Evolutionary conservation across 2,888 invertebrate species (phyloP).

Genomic region (Dascillus cervinus): DNA sequence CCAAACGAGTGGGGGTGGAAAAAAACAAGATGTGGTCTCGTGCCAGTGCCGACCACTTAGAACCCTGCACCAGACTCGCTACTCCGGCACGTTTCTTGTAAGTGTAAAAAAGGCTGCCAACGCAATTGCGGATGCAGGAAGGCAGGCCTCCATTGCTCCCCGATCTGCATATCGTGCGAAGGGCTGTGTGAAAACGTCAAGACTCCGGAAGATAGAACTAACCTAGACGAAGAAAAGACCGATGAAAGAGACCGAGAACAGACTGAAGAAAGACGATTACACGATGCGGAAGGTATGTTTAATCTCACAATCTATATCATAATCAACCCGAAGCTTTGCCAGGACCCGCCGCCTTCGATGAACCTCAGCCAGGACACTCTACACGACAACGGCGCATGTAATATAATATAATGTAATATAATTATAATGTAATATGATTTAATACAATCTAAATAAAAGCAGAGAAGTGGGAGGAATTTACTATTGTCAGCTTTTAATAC

Average conservation of each 20-base stretch:
- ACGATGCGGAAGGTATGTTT: constrained; percentile 4
- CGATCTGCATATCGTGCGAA: constrained; percentile 6
- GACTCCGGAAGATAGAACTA: constrained; percentile 6
- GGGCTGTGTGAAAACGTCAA: constrained; percentile 7
- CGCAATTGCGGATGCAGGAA: constrained; percentile 1
- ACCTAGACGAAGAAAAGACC: constrained; percentile 1
- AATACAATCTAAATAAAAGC: too few relatives aligned
- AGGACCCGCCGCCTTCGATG: constrained; percentile 3
- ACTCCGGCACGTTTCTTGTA: too few relatives aligned
- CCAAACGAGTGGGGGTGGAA: background rate
- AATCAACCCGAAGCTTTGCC: constrained; percentile 2
- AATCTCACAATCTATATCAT: constrained; percentile 1
- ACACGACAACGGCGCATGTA: constrained; percentile 4
- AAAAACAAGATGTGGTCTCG: background rate
- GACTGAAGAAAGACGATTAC: constrained; percentile 3
- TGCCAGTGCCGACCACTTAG: background rate
- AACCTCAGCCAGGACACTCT: constrained; percentile 4
- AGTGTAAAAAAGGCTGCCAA: too few relatives aligned
- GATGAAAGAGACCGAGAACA: constrained; percentile 3
- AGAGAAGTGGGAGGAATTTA: background rate
- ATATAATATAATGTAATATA: too few relatives aligned
- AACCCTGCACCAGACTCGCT: background rate
- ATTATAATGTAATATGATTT: too few relatives aligned
- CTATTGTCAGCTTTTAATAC: background rate
- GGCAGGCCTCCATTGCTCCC: constrained; percentile 3